Evolutionary conservation across 2,113 vertebrate genomes (phyloP).

Genomic region (Pungitius pungitius): DNA sequence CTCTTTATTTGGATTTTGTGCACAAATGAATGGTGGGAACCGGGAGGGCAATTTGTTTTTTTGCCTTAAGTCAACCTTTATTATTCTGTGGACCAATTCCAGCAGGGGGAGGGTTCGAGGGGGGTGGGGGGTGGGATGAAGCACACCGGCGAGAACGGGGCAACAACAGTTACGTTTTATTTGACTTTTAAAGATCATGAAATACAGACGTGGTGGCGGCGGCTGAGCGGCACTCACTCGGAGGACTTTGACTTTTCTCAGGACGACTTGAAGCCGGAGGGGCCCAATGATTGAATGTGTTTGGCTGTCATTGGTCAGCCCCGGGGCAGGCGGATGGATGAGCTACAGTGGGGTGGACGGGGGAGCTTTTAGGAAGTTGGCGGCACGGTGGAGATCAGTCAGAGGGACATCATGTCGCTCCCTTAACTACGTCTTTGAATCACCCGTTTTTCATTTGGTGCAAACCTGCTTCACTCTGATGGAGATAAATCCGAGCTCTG

Average conservation of each 20-base stretch:
- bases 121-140: too few relatives aligned
- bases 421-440: conserved; percentile 17
- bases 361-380: conserved; percentile 43
- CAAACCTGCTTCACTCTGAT: conserved; percentile 7
- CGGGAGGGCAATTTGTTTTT: conserved; percentile 44
- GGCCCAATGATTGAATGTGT: conserved; percentile 83
- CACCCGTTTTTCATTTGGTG: neutral
- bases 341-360: conserved; percentile 63
- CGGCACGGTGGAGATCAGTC: conserved; percentile 33
- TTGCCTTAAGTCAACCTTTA: conserved; percentile 63
- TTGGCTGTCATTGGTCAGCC: conserved; percentile 75
- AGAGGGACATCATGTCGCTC: conserved; percentile 54
- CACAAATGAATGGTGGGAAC: conserved; percentile 69
- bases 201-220: conserved; percentile 42
- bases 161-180: conserved; percentile 57
- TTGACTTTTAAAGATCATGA: conserved; percentile 72
- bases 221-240: conserved; percentile 60
- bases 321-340: conserved; percentile 65
- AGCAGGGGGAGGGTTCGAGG: conserved; percentile 71
- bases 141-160: conserved; percentile 38
- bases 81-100: conserved; percentile 95
- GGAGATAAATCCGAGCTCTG: neutral
- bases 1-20: conserved; percentile 66
- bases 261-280: conserved; percentile 72
- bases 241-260: conserved; percentile 79